These are phyloP conservation scores for Lepidochrysops patricia DNA, from an alignment of 2,888 invertebrate genomes.

Conservation along the genomic window DNA sequence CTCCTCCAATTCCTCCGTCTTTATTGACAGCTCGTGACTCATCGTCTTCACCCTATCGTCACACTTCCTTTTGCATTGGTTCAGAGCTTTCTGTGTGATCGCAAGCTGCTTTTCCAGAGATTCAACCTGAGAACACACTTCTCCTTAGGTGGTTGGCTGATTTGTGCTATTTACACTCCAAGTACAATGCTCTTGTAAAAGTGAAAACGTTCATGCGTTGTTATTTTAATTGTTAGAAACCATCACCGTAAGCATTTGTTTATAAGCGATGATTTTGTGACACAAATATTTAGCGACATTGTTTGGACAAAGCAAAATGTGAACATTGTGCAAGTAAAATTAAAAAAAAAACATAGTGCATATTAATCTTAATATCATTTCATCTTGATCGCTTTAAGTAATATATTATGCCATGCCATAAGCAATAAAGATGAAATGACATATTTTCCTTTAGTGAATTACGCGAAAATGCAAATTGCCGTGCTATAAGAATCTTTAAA, in stretches of 20 bases:
- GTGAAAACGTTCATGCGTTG: background rate
- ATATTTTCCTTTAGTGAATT: background rate
- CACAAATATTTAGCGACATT: background rate
- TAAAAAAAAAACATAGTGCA: background rate
- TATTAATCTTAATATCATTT: background rate
- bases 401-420: background rate
- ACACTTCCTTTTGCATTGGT: slow-evolving; percentile 68
- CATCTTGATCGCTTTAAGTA: background rate
- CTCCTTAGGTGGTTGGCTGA: slow-evolving; percentile 49
- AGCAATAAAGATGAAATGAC: background rate
- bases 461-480: background rate
- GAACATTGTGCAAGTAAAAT: background rate
- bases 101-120: slow-evolving; percentile 74
- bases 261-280: background rate
- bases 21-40: slow-evolving; percentile 73
- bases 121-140: slow-evolving; percentile 71
- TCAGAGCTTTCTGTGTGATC: slow-evolving; percentile 70
- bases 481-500: background rate
- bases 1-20: slow-evolving; percentile 68
- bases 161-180: slow-evolving; percentile 56
- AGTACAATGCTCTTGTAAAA: background rate
- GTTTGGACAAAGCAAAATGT: background rate
- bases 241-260: background rate
- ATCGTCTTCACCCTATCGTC: slow-evolving; percentile 73
- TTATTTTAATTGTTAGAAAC: background rate